Base-by-base conservation (phyloP, 2,113 vertebrate genomes). In the Aspidoscelis tigris region DNA sequence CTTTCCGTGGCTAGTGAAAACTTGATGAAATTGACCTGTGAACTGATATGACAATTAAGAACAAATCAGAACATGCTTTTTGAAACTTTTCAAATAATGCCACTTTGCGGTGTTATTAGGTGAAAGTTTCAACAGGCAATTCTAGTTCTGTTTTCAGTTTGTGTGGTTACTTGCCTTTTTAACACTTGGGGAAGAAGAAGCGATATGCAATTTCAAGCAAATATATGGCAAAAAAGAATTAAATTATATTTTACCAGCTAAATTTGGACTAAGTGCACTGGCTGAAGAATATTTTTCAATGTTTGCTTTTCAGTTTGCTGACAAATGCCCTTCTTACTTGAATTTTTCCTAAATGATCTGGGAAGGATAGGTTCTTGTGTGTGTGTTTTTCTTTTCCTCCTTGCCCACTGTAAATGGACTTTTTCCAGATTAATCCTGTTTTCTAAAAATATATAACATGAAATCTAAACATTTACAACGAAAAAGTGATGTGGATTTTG, bases 31-130 rank as follows among this genome's bases (percentile, higher is more conserved):
- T 91, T 91, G 86, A 92, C 78, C 87, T 86, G 83, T 93, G 93
- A 94, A 92, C 94, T 89, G 89, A 94, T 93, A 91, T 91, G 89
- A 85, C 89, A 93, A 88, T 87, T 88, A 94, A 21, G 12, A 65
- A 55, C 65, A 47, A 82, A 82, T 93, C 94, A 94, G 93, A 95
- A 91, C 92, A 94, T 94, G 92, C 33, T 92, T 93, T 91, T 87
- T 88, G 85, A 92, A 86, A 90, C 10, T 74, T 93, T 92, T 95
- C 89, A 93, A 92, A 93, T 93, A 95, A 92, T 93, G 89, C 86
- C 69, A 85, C 91, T 93, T 94, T 90, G 81, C 87, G 85, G 41
- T 3, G 66, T 92, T 93, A 90, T 90, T 93, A 80, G 1, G 58
- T 85, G 73, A 84, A 86, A 91, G 72, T 95, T 95, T 94, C 93